These are phyloP conservation scores for Sericinus montela DNA, from an alignment of 2,888 invertebrate species.

Conservation along the genomic window DNA sequence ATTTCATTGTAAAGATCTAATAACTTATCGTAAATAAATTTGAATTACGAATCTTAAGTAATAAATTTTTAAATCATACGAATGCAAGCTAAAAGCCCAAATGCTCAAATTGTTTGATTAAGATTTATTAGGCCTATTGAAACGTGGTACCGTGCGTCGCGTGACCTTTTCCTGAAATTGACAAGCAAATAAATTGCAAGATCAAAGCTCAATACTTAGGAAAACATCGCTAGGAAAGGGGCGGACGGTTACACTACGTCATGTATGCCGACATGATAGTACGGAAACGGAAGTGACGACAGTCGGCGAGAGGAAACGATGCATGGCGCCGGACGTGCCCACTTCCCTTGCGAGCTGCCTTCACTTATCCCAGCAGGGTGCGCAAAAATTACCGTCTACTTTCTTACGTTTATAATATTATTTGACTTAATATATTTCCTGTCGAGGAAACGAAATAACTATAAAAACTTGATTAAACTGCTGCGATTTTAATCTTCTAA, in stretches of 20 bases:
- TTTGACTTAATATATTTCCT: background rate
- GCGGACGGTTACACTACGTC: slow-evolving; percentile 43
- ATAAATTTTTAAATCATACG: slow-evolving; percentile 21
- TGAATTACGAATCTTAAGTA: too few species aligned
- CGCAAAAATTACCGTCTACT: slow-evolving; percentile 41
- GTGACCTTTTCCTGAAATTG: slow-evolving; percentile 73
- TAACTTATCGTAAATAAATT: too few species aligned
- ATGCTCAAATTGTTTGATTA: slow-evolving; percentile 30
- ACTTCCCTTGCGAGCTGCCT: slow-evolving; percentile 65
- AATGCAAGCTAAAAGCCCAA: slow-evolving; percentile 26
- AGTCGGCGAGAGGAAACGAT: slow-evolving; percentile 61
- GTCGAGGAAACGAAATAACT: slow-evolving; percentile 3
- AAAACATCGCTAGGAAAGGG: slow-evolving; percentile 55
- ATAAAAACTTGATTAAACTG: background rate
- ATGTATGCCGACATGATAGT: slow-evolving; percentile 50
- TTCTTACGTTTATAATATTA: slow-evolving; percentile 20
- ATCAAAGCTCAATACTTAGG: slow-evolving; percentile 60
- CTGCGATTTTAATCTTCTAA: slow-evolving; percentile 31
- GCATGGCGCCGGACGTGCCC: slow-evolving; percentile 68
- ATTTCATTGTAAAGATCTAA: too few species aligned
- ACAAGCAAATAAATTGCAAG: slow-evolving; percentile 74
- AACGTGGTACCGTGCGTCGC: slow-evolving; percentile 40
- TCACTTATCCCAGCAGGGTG: slow-evolving; percentile 72
- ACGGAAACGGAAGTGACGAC: slow-evolving; percentile 71
- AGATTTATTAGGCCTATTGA: slow-evolving; percentile 40